phyloP scores from a whole-genome alignment of 2,888 invertebrate species.

The Tribolium freemani region DNA sequence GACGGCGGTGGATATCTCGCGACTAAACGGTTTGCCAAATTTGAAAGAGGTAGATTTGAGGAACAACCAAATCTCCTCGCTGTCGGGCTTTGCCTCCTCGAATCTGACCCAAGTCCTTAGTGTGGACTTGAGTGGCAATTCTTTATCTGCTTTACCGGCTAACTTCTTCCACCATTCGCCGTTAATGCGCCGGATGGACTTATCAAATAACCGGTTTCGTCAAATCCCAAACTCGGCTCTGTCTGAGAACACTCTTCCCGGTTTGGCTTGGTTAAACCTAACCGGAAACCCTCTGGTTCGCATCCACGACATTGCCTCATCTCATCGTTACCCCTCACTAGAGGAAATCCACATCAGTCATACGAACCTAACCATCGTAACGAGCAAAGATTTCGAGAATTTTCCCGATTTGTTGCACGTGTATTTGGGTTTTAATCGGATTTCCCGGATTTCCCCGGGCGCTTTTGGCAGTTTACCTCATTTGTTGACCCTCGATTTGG shows the following conservation, averaged over 20 bases:
- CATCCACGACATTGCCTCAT: conserved; percentile 79
- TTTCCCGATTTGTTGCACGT: conserved; percentile 85
- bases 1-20: conserved; percentile 81
- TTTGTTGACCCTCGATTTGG: conserved; percentile 84
- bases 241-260: conserved; percentile 81
- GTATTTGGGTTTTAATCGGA: conserved; percentile 80
- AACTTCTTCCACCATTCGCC: conserved; percentile 85
- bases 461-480: conserved; percentile 85
- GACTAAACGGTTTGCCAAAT: conserved; percentile 81
- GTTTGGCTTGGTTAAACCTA: conserved; percentile 83
- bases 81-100: conserved; percentile 83
- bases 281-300: conserved; percentile 85
- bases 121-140: conserved; percentile 83
- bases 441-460: conserved; percentile 85
- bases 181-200: conserved; percentile 80
- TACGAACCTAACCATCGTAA: conserved; percentile 86
- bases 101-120: conserved; percentile 81
- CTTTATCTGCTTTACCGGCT: conserved; percentile 81
- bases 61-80: conserved; percentile 80
- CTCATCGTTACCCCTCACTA: conserved; percentile 82
- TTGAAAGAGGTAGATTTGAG: conserved; percentile 82
- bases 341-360: conserved; percentile 85
- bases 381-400: conserved; percentile 87
- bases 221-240: conserved; percentile 84
- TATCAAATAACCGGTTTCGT: conserved; percentile 84